phyloP scores from a whole-genome alignment of 2,797 vertebrate species.

The Brachyrhaphis roseni region DNA sequence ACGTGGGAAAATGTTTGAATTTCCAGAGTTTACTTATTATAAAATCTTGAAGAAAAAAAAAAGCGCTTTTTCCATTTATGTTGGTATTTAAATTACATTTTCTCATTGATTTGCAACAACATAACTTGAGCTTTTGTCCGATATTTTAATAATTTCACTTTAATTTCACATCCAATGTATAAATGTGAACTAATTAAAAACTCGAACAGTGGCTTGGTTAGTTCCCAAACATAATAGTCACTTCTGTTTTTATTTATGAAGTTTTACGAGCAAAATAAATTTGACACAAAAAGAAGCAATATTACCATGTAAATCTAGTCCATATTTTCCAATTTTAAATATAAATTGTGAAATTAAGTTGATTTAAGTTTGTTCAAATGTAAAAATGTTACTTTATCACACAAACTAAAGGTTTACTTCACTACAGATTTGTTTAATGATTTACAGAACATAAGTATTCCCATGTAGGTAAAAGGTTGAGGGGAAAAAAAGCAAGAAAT shows the following conservation, averaged over 20 bases:
- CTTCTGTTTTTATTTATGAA: neutral
- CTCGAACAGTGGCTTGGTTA: neutral
- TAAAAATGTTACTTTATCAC: neutral
- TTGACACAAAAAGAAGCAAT: neutral
- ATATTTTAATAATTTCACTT: neutral
- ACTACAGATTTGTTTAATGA: neutral
- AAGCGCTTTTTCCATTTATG: neutral
- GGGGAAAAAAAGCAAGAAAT: neutral
- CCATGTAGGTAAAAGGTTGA: neutral
- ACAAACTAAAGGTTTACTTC: neutral
- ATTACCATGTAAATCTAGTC: neutral
- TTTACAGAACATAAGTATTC: neutral
- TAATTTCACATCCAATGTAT: neutral
- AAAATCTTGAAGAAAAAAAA: neutral
- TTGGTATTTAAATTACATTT: neutral
- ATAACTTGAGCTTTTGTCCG: neutral
- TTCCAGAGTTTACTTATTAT: neutral
- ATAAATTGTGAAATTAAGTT: neutral
- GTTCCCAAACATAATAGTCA: neutral
- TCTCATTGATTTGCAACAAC: neutral
- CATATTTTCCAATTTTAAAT: neutral
- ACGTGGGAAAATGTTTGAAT: neutral
- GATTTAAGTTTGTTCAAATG: neutral
- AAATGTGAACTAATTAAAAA: neutral
- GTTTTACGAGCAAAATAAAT: neutral